Conservation (phyloP, 1,140 invertebrate genomes). For the Neodiprion fabricii region DNA sequence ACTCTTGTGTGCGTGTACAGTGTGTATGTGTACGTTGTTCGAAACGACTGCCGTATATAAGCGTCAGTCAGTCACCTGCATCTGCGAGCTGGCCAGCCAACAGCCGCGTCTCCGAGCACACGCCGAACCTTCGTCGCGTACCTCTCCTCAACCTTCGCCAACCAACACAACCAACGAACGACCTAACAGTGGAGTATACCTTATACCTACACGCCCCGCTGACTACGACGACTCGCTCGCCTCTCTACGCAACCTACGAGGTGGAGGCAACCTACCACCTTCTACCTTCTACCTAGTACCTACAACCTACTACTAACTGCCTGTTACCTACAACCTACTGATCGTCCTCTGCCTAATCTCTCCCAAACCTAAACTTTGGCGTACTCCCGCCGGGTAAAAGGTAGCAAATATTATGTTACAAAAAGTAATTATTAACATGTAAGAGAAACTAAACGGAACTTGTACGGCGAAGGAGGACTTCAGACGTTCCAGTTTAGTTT, state of each 20-base stretch:
- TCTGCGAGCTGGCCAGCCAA: slow-evolving; percentile 25
- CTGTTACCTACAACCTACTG: neutral
- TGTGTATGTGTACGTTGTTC: neutral
- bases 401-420: too few species aligned
- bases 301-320: neutral
- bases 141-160: slow-evolving; percentile 32
- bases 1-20: neutral
- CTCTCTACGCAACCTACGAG: slow-evolving; percentile 5
- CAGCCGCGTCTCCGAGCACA: slow-evolving; percentile 30
- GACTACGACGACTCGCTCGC: slow-evolving; percentile 6
- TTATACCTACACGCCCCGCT: slow-evolving; percentile 2
- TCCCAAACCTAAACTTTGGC: too few species aligned
- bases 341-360: too few species aligned
- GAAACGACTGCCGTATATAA: neutral
- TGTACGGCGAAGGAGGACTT: too few species aligned
- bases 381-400: too few species aligned
- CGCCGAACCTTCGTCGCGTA: slow-evolving; percentile 15
- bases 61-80: slow-evolving; percentile 38
- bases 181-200: neutral
- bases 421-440: too few species aligned
- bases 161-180: slow-evolving; percentile 31
- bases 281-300: neutral
- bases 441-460: too few species aligned
- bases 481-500: too few species aligned
- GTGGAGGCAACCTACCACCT: neutral